Evolutionary conservation across 2,888 invertebrate species (phyloP).

Genomic region (Tineola bisselliella): DNA sequence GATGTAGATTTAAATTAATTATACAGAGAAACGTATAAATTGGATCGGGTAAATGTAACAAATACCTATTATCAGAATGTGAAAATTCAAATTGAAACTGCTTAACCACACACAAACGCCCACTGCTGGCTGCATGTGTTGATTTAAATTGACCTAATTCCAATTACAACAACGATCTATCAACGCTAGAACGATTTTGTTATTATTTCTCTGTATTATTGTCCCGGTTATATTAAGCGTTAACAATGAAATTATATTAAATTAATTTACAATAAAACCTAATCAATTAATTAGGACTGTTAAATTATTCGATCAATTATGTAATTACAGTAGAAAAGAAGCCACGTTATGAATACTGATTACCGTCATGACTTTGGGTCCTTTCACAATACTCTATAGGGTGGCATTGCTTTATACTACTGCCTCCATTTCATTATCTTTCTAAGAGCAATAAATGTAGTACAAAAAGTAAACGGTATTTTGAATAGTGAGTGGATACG

Average conservation of each 20-base stretch:
- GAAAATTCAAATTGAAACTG: background rate
- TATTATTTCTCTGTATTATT: background rate
- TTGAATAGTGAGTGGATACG: too few relatives aligned
- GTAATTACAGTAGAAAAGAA: background rate
- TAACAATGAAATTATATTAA: background rate
- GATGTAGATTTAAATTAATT: background rate
- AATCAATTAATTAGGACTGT: background rate
- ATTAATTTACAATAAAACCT: background rate
- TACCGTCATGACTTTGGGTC: background rate
- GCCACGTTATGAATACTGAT: background rate
- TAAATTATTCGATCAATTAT: background rate
- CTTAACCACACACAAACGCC: background rate
- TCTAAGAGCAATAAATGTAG: too few relatives aligned
- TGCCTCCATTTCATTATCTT: too few relatives aligned
- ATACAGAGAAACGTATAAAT: background rate
- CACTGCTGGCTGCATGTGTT: conserved; percentile 3
- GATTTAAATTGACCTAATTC: conserved; percentile 11
- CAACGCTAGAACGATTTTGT: background rate
- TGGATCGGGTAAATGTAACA: background rate
- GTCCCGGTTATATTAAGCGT: background rate
- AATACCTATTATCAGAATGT: conserved; percentile 2
- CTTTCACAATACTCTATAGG: too few relatives aligned
- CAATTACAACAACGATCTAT: background rate
- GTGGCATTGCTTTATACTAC: too few relatives aligned
- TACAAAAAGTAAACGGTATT: too few relatives aligned